Evolutionary conservation across 2,113 vertebrate genomes (phyloP), one percentile per base, ranked within the genome.

Genomic region (Macquaria australasica): DNA sequence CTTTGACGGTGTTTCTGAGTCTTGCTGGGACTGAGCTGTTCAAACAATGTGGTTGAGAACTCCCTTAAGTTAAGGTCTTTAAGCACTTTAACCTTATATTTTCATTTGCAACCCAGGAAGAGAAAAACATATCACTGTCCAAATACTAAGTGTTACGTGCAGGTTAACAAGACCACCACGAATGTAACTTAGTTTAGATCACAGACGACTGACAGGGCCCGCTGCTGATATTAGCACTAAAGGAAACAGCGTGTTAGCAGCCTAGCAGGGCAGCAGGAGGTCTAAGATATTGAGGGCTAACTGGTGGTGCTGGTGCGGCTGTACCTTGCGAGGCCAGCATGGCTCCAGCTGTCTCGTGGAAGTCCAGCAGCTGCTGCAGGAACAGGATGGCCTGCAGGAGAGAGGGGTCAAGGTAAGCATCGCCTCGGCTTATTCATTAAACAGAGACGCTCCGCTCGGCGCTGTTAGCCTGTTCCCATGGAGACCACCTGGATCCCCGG

Each of bases 321-420:
- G 23, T 97, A 99, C 98, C 98, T 97, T 99, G 98, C 0, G 98
- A 99, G 41, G 98, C 98, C 90, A 99, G 82, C 98, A 99, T 99
- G 89, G 98, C 98, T 7, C 98, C 98, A 0, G 98, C 98, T 0
- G 98, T 99, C 93, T 99, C 98, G 80, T 99, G 98, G 92, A 99
- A 99, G 93, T 99, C 98, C 90, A 99, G 91, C 87, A 99, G 95
- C 79, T 99, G 98, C 92, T 99, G 98, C 66, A 99, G 95, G 92
- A 99, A 99, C 63, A 99, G 96, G 90, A 99, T 99, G 66, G 98
- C 98, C 98, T 99, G 93, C 1, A 56, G 70, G 67, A 88, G 82
- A 63, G 15, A 58, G 23, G 43, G 66, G 64, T n/a, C 45, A 51
- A 28, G 21, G 62, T 77, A 7, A 86, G 56, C 66, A 10, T 39